A percentile compares a stretch with the other conserved stretches of the same genome.
Evolutionary conservation across 2,113 vertebrate species (phyloP).

Genomic region (Himantopus leucocephalus): DNA sequence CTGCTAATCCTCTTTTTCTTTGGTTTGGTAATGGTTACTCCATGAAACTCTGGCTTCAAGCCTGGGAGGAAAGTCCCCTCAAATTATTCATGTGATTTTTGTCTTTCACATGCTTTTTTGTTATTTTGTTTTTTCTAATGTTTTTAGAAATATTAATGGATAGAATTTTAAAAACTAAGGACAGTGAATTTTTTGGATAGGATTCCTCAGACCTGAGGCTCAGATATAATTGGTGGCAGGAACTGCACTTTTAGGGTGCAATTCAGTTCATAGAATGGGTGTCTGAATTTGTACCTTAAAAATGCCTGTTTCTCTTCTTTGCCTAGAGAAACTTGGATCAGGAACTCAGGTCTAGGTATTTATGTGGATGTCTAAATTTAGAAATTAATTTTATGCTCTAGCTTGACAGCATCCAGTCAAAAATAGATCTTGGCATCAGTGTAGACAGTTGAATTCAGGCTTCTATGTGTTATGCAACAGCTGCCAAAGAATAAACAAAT

Average conservation of each 20-base stretch:
- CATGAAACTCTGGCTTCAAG: neutral
- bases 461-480: neutral
- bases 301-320: neutral
- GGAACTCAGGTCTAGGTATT: neutral
- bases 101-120: neutral
- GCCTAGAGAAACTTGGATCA: neutral
- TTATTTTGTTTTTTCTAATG: neutral
- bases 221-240: neutral
- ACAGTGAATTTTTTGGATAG: neutral
- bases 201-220: neutral
- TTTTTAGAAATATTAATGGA: neutral
- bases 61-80: neutral
- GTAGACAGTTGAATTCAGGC: neutral
- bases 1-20: neutral
- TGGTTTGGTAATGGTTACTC: neutral
- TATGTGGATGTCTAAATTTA: neutral
- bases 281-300: neutral
- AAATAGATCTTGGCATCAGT: neutral
- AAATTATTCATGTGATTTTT: neutral
- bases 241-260: neutral
- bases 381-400: neutral
- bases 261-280: neutral
- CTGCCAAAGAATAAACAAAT: neutral
- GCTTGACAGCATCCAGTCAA: neutral
- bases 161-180: neutral